Base-by-base conservation (phyloP, 1,140 invertebrate genomes). In the Asobara japonica region DNA sequence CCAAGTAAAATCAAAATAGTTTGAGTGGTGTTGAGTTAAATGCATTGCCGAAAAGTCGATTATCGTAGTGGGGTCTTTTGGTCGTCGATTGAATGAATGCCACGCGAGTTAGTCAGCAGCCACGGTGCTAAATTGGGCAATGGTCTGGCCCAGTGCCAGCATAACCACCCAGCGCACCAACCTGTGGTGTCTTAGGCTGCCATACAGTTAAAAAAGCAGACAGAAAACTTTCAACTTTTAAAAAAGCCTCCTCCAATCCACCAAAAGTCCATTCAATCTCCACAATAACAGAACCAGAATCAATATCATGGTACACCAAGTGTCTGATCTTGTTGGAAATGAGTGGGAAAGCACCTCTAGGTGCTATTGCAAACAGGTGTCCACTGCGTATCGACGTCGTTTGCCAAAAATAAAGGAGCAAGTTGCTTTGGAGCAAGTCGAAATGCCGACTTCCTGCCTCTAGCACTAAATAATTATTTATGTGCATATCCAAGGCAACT, bases 121-220 rank as follows among this genome's bases (percentile, higher is more conserved):
- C 66, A 79, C 83, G 83, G 74, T 83, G 82, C 86, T 87, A 87
- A 87, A 87, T 87, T 83, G 81, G 81, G 83, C 83, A 76, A 76
- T 80, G 75, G 83, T 71, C 81, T 86, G 86, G 86, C 84, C 41
- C 71, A 69, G 65, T n/a, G 83, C 86, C 86, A 87, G 81, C 79
- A 82, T 79, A 87, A 87, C 85, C 86, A 87, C 86, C 83, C 82
- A 85, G 85, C 85, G 84, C 84, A 85, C 84, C 85, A 87, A 87
- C 85, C 85, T 87, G 85, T 83, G 84, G 77, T 79, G 80, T 74
- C 74, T 75, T 76, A 36, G 51, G 11, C 51, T 56, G 22, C 51
- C 22, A 56, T 56, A 56, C 18, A 8, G 20, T 22, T 56, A 56
- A 25, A 56, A n/a, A 56, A 13, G 51, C 25, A 56, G 22, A 5